These are phyloP conservation scores for Otis tarda DNA, from an alignment of 2,113 vertebrate species.

Conservation along the genomic window DNA sequence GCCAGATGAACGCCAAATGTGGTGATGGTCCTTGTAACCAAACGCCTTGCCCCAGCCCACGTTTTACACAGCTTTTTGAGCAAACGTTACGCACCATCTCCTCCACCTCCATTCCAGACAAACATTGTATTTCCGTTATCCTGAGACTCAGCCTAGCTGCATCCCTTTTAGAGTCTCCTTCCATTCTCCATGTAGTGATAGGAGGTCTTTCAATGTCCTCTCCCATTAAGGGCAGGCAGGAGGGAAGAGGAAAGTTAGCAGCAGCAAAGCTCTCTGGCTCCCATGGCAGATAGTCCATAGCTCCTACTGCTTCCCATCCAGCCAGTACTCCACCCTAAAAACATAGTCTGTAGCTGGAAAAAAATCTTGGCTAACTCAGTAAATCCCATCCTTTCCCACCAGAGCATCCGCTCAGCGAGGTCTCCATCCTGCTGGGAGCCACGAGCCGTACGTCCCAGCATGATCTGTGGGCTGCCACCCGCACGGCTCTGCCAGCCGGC, in stretches of 20 bases:
- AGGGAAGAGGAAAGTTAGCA: neutral
- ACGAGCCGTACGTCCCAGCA: accelerated
- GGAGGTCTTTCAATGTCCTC: neutral
- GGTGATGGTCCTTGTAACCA: neutral
- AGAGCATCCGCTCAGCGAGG: neutral
- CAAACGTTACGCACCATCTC: neutral
- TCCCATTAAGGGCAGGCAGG: neutral
- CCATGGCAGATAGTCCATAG: neutral
- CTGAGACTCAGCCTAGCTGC: neutral
- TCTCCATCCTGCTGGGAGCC: neutral
- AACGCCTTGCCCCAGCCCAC: neutral
- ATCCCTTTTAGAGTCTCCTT: neutral
- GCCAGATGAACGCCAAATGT: neutral
- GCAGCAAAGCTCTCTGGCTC: neutral
- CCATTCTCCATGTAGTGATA: neutral
- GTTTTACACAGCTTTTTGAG: neutral
- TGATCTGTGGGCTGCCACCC: accelerated
- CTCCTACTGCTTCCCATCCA: neutral
- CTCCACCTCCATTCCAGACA: neutral
- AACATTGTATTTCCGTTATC: neutral
- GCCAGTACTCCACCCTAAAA: neutral
- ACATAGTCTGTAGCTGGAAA: neutral
- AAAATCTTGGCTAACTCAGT: neutral
- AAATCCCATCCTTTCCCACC: neutral
- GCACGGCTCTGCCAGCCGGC: neutral